Base-by-base conservation (phyloP, 2,113 vertebrate species). In the Datnioides undecimradiatus region DNA sequence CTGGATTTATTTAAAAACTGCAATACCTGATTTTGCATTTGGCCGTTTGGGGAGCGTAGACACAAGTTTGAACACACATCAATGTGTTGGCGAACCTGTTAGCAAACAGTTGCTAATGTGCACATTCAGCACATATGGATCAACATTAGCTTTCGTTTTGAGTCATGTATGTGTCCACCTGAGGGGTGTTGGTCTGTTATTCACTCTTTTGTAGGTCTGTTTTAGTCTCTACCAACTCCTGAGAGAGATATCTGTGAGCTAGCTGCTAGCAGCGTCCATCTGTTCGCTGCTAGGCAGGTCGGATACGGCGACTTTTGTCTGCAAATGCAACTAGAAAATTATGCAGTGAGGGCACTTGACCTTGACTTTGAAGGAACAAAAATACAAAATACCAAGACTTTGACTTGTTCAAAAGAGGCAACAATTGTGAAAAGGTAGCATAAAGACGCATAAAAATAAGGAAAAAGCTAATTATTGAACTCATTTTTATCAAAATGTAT, bases 221-320 rank as follows among this genome's bases (percentile, higher is more conserved):
- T 52, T 74, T 51, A 59, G 72, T 63, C 58, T 43, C 59, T 2
- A 51, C 58, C 72, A 23, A 13, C 33, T 40, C 23, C 17, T 10
- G 21, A 34, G 21, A 8, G 11, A 34, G 13, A 23, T 8, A 33
- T 65, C 2, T n/a, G 43, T 2, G 10, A 41, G 23, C 49, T 54
- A 3, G 16, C 4, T 10, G 49, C 25, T 70, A 27, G 13, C 16
- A 19, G 29, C 48, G 64, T 34, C 14, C 12, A 13, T 49, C n/a
- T 25, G 11, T 7, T 49, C 13, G 34, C 12, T n/a, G n/a, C n/a
- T n/a, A n/a, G n/a, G n/a, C n/a, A n/a, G n/a, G n/a, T n/a, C n/a
- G n/a, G n/a, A n/a, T n/a, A n/a, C n/a, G n/a, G n/a, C n/a, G n/a
- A n/a, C n/a, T n/a, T n/a, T n/a, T n/a, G n/a, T n/a, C n/a, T n/a